phyloP scores from a whole-genome alignment of 2,888 invertebrate species.

The Sinotaia quadrata region DNA sequence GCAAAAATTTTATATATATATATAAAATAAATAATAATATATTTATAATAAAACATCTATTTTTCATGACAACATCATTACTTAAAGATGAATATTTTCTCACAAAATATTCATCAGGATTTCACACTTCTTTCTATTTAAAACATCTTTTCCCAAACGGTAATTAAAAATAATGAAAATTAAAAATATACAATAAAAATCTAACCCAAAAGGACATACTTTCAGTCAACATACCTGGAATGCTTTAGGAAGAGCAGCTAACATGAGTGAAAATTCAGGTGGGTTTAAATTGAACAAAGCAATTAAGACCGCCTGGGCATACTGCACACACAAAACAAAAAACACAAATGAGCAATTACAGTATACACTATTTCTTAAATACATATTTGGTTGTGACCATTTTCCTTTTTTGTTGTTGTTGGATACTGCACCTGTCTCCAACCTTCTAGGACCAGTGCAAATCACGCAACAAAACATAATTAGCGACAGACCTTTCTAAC shows the following conservation, averaged over 20 bases:
- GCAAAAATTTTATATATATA: no score
- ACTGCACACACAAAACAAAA: slow-evolving; percentile 57
- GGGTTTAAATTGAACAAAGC: slow-evolving; percentile 93
- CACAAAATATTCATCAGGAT: no score
- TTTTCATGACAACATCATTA: no score
- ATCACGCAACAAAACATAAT: background rate
- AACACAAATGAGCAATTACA: background rate
- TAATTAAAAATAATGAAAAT: background rate
- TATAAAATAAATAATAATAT: no score
- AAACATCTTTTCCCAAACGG: no score
- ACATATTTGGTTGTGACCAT: no score
- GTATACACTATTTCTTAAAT: no score
- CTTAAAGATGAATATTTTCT: no score
- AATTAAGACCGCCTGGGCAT: slow-evolving; percentile 80
- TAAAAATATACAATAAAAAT: background rate
- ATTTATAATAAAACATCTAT: no score
- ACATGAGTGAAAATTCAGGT: slow-evolving; percentile 87
- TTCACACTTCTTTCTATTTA: no score
- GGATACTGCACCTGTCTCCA: background rate
- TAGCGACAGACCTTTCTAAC: slow-evolving; percentile 77
- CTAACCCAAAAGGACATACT: background rate
- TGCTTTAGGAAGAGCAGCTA: slow-evolving; percentile 73
- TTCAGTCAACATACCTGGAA: slow-evolving; percentile 65
- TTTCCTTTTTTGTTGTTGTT: no score
- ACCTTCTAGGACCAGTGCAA: background rate